Base-by-base conservation (phyloP, 2,888 invertebrate genomes). In the Gerosis bhagava region DNA sequence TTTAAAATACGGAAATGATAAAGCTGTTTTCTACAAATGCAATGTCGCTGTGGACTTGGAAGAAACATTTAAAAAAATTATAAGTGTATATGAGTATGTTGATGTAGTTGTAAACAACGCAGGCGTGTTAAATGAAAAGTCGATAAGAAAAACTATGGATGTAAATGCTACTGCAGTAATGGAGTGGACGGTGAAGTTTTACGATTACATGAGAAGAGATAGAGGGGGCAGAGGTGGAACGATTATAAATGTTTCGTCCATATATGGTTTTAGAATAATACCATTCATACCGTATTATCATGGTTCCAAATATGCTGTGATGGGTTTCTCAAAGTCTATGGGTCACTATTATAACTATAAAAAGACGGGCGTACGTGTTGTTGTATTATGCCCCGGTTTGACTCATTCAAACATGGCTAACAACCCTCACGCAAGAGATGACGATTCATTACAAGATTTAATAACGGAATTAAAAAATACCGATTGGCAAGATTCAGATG, bases 161-260 rank as follows among this genome's bases (percentile, higher is more conserved):
- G 63, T 80, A 10, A 89, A 89, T 34, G 40, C 59, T 0, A 65
- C 53, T 4, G 61, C 64, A 11, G 22, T 70, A 1, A 67, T 73
- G 32, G 67, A 66, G 22, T 72, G 90, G 51, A 77, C 82, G 0
- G 63, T 87, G 19, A 71, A 91, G 15, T 91, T 83, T 16, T 76
- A 91, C 51, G 77, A 91, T 47, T 77, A 89, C 62, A 89, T 92
- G 89, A 77, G 90, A 22, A 78, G 71, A 29, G 81, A 89, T 54
- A 81, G 79, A 36, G 83, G 87, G 1, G 90, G 90, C 1, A 64
- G 72, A 16, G 93, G 93, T 2, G 93, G 93, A 3, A 81, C 88
- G 2, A 84, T 93, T 28, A 78, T 93, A 11, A 93, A 93, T 62
- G 80, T 92, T 10, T 83, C 91, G 1, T 92, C 92, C 0, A 84